Evolutionary conservation across 53 echinoderm and acorn worm species (phyloP).

Genomic region (Crossaster papposus): DNA sequence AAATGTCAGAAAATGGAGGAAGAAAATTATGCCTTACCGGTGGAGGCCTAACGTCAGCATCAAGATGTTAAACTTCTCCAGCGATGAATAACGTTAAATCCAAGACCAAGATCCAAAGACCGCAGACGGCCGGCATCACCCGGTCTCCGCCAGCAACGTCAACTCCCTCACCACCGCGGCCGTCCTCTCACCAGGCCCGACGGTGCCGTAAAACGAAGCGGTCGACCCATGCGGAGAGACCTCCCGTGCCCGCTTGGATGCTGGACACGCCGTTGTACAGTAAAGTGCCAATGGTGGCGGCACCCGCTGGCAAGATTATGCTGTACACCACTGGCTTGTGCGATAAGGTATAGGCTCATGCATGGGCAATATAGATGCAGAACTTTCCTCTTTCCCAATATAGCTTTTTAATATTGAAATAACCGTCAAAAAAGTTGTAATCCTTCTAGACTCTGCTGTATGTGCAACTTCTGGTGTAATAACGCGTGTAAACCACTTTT

Average conservation of each 20-base stretch:
- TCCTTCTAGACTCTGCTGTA: too few species aligned
- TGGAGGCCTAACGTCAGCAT: background rate
- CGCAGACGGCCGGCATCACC: slow-evolving; percentile 1
- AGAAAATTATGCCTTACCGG: background rate
- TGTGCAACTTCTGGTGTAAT: too few species aligned
- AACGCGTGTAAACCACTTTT: too few species aligned
- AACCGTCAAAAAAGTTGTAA: too few species aligned
- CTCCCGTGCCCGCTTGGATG: slow-evolving; percentile 83
- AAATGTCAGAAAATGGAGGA: too few species aligned
- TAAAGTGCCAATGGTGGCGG: slow-evolving; percentile 82
- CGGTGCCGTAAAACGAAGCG: slow-evolving; percentile 41
- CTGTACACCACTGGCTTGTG: slow-evolving; percentile 83
- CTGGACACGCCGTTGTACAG: slow-evolving; percentile 85
- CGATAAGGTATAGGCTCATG: slow-evolving; percentile 69
- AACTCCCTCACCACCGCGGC: background rate
- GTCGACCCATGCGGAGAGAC: slow-evolving; percentile 59
- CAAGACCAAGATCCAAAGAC: background rate
- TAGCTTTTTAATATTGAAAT: too few species aligned
- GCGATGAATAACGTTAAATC: slow-evolving; percentile 19
- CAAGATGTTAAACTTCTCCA: background rate
- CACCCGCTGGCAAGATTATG: slow-evolving; percentile 74
- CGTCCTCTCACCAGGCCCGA: slow-evolving; percentile 4
- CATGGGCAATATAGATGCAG: background rate
- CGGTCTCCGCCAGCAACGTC: background rate
- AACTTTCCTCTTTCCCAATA: background rate